Percentiles rank a stretch among this genome's conserved stretches.
Conservation (phyloP, 2,113 vertebrate species). For the Trachemys scripta region DNA sequence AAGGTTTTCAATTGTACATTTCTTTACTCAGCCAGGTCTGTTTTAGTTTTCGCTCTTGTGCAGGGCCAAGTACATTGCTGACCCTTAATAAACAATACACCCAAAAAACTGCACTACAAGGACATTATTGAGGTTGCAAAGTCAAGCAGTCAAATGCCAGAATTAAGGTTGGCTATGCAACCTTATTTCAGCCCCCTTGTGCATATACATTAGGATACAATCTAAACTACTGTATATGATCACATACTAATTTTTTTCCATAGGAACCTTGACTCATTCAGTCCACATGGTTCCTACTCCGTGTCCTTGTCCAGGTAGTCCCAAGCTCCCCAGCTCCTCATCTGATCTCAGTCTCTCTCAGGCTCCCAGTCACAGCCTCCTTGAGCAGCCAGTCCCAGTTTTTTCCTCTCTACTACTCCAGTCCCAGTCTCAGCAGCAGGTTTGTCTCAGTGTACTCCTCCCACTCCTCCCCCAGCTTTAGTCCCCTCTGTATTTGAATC, state of each 20-base stretch:
- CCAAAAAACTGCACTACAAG: background rate
- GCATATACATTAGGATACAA: background rate
- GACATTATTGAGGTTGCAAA: background rate
- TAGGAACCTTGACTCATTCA: background rate
- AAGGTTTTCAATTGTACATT: background rate
- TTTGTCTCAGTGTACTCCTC: background rate
- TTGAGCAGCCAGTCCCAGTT: background rate
- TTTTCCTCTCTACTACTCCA: background rate
- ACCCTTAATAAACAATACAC: background rate
- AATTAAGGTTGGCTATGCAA: background rate
- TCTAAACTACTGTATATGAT: background rate
- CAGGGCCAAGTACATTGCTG: background rate
- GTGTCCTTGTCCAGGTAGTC: background rate
- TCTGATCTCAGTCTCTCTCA: background rate
- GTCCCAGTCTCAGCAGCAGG: background rate
- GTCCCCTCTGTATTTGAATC: background rate
- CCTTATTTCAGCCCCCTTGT: background rate
- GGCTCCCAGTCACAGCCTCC: background rate
- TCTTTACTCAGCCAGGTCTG: background rate
- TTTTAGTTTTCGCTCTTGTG: background rate
- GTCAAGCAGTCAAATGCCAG: background rate
- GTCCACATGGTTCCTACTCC: background rate
- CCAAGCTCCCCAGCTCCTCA: background rate
- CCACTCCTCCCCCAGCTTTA: background rate
- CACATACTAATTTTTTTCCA: background rate